These are phyloP conservation scores for Andrena cerasifolii DNA, from an alignment of 1,140 invertebrate genomes.

Conservation along the genomic window DNA sequence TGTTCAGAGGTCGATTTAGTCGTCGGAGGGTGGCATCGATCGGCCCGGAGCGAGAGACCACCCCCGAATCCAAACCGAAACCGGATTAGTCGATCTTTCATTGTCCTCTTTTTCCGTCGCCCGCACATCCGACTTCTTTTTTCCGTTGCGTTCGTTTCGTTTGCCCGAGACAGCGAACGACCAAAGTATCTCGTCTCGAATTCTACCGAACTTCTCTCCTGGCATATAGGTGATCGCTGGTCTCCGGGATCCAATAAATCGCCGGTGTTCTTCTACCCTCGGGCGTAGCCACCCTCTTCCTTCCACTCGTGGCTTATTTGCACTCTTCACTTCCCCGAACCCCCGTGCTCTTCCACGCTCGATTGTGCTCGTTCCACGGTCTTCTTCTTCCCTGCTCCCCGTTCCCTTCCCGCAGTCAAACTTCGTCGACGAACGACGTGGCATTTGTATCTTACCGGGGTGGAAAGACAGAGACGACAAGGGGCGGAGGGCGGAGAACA, in stretches of 20 bases:
- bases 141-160: neutral
- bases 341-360: conserved; percentile 3
- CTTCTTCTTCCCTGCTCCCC: neutral
- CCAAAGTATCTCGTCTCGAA: conserved; percentile 47
- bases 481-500: neutral
- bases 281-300: conserved; percentile 25
- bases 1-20: neutral
- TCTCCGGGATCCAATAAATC: conserved; percentile 64
- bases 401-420: conserved; percentile 6
- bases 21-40: neutral
- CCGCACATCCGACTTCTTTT: neutral
- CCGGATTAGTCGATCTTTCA: conserved; percentile 9
- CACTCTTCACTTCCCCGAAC: neutral
- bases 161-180: neutral
- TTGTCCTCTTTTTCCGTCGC: conserved; percentile 2
- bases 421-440: conserved; percentile 35
- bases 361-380: conserved; percentile 18
- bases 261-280: conserved; percentile 52
- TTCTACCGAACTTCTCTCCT: conserved; percentile 34
- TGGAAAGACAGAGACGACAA: neutral
- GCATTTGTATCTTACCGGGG: conserved; percentile 22
- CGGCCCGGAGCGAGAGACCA: neutral
- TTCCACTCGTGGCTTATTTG: conserved; percentile 23
- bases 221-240: conserved; percentile 38
- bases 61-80: neutral